These are phyloP conservation scores for Oenanthe melanoleuca DNA, from an alignment of 2,113 vertebrate genomes.

Conservation along the genomic window DNA sequence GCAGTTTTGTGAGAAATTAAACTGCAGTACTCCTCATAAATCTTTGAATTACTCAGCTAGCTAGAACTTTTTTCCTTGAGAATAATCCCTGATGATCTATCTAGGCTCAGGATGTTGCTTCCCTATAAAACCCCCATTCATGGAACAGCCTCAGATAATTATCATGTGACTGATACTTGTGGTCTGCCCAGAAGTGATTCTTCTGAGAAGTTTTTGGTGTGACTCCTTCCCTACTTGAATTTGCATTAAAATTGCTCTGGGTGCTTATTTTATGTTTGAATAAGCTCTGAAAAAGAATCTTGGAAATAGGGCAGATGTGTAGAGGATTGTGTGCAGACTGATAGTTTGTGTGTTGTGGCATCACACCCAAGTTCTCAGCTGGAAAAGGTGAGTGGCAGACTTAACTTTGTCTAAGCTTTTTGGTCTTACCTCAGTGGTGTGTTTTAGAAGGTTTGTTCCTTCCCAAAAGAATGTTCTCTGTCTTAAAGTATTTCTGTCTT, in stretches of 20 bases:
- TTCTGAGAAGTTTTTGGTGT: background rate
- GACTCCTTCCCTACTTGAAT: background rate
- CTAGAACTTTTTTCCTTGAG: background rate
- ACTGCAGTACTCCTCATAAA: background rate
- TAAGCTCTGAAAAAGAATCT: background rate
- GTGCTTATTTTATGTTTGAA: background rate
- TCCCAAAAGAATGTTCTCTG: background rate
- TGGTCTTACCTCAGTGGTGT: background rate
- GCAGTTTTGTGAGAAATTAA: background rate
- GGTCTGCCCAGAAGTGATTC: background rate
- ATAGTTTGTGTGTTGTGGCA: background rate
- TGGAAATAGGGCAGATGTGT: background rate
- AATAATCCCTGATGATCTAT: background rate
- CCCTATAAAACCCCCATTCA: background rate
- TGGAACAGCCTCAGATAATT: background rate
- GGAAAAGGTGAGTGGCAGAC: background rate
- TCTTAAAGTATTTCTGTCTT: background rate
- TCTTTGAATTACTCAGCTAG: background rate
- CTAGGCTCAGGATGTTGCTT: background rate
- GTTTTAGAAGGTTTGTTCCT: background rate
- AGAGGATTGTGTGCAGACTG: background rate
- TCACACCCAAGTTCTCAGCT: background rate
- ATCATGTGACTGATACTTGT: background rate
- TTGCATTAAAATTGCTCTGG: background rate
- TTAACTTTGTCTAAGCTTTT: background rate